Evolutionary conservation across 2,888 invertebrate genomes (phyloP), one percentile per base, ranked within the genome.

Genomic region (Leptodirus hochenwartii): DNA sequence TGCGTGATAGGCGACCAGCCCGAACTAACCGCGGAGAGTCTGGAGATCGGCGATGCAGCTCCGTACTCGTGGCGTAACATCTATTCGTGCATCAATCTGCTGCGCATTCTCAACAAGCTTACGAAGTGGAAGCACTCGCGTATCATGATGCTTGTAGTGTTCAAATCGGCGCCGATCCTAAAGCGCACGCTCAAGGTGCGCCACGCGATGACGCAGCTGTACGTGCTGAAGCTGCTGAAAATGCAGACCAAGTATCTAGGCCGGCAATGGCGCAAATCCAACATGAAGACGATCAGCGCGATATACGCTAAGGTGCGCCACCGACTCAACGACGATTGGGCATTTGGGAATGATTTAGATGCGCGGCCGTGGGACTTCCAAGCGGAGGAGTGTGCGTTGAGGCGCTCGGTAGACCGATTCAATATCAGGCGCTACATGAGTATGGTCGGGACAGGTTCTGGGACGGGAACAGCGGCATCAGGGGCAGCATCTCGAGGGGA

Each of bases 61-160:
- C 73, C 75, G 26, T 95, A 79, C 55, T 90, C 93, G 25, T 98
- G 96, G 98, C 69, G 96, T 41, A 99, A 98, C 61, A 77, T 98
- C 31, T 98, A 93, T 58, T 88, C 93, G 3, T 93, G 95, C 50
- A 91, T 98, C 34, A 99, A 98, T 62, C 59, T 99, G 29, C 59
- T 98, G 37, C 69, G 98, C 42, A 87, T 98, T 43, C 66, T 98
- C 31, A 99, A 99, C 56, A 99, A 98, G 60, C 63, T 98, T 33
- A 96, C 95, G 23, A 99, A 99, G 57, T 95, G 96, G 90, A 98
- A 98, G 53, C 95, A 96, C 56, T 95, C 96, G n/a, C 71, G 98
- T 39, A 88, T 90, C 36, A 90, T 90, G 88, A 96, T 99, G 93
- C 62, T 98, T 43, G 96, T 99, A 16, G 95, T 98, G 6, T 98